Base-by-base conservation (phyloP, 2,888 invertebrate genomes). In the Himalopsyche kuldschensis region DNA sequence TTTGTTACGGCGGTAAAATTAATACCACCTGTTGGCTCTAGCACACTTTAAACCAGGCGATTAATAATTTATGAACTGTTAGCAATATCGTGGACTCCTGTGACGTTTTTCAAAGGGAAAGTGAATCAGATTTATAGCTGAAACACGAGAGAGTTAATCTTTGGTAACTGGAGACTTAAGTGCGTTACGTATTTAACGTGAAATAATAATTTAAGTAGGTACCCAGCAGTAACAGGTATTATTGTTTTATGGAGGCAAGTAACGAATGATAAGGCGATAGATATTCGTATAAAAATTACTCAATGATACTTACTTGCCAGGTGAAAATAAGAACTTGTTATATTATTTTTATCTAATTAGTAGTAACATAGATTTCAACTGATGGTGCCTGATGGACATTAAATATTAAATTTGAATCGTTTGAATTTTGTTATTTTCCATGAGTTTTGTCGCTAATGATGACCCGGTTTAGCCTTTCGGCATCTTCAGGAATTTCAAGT, bases 31-130 rank as follows among this genome's bases (percentile, higher is more conserved):
- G 81, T 75, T 81, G 75, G 41, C 24, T 69, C 17, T 20, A 5
- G 30, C 41, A 32, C 41, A 27, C 75, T n/a, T 32, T 32, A 35
- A 76, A 32, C 76, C 17, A 20, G 30, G 30, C 20, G 24, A 78
- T 78, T 78, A 78, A 77, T 81, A 69, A 75, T 82, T 82, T 82
- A 82, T 82, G 46, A 79, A 47, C 82, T 75, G 82, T 31, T 76
- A 75, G 75, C 32, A 47, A 69, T 6, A 17, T 32, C 27, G 75
- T 32, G 47, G 80, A 77, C 75, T 79, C 75, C 83, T 41, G 80
- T 80, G 83, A 80, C 78, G 83, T 46, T 69, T 69, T 82, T 31
- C 27, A 76, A 83, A 83, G 80, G 77, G 83, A 83, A 83, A 83
- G 83, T 80, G 80, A 80, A 80, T 20, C 75, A 35, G 78, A 82